Conservation (phyloP, 1,140 invertebrate genomes). For the Dysdera silvatica region DNA sequence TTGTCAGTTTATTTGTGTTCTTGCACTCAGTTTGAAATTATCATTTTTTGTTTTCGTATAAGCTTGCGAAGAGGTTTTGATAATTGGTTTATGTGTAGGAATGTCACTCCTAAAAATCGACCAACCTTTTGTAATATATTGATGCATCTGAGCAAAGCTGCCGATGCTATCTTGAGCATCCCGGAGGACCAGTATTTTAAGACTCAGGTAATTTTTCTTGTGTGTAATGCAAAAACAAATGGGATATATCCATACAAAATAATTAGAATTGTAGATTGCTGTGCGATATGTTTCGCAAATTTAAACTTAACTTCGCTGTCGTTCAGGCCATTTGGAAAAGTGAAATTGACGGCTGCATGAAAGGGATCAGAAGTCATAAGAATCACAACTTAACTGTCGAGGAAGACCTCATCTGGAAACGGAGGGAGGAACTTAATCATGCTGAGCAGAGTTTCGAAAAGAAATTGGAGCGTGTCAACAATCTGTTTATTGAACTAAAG, state of each 20-base stretch:
- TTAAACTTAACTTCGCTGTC: not conserved
- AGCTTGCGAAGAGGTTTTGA: too few relatives aligned
- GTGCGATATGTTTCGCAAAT: not conserved
- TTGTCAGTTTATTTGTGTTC: too few relatives aligned
- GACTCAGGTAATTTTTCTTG: conserved; percentile 39
- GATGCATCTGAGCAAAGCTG: conserved; percentile 76
- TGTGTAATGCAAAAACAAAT: not conserved
- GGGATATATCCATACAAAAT: not conserved
- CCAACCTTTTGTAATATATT: conserved; percentile 91
- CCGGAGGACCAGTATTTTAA: conserved; percentile 55
- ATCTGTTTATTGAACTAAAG: conserved; percentile 77
- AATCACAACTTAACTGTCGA: conserved; percentile 57
- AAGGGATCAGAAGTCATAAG: conserved; percentile 54
- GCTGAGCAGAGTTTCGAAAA: conserved; percentile 85
- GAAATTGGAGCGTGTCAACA: conserved; percentile 82
- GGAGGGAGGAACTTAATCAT: conserved; percentile 73
- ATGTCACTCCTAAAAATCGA: conserved; percentile 77
- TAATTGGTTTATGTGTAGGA: conserved; percentile 48
- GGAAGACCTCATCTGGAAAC: conserved; percentile 62
- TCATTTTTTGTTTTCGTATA: too few relatives aligned
- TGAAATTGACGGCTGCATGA: conserved; percentile 72
- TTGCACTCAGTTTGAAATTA: too few relatives aligned
- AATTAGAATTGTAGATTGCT: not conserved
- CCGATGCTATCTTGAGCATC: conserved; percentile 62
- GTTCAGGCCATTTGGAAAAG: conserved; percentile 71